A percentile compares a stretch with the other conserved stretches of the same genome.
Conservation (phyloP, 2,113 vertebrate genomes). For the Heteronetta atricapilla region DNA sequence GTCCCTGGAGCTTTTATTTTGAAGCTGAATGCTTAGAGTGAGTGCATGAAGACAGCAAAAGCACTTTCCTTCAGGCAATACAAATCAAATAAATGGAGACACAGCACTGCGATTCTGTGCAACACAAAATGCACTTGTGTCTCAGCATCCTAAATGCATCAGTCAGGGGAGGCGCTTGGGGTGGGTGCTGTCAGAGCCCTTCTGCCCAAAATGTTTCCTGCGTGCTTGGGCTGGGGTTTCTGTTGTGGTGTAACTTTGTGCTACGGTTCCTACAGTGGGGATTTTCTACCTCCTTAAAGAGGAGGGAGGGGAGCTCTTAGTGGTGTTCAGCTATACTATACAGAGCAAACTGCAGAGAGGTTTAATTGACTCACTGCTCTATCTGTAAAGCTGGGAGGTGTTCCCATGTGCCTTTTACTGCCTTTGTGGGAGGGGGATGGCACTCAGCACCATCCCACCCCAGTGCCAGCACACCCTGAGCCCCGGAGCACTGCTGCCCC, state of each 20-base stretch:
- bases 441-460: not conserved
- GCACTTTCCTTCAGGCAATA: conserved; percentile 48
- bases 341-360: not conserved
- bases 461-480: not conserved
- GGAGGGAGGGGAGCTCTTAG: not conserved
- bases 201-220: accelerated
- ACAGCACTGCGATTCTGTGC: not conserved
- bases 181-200: not conserved
- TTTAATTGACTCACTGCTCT: not conserved
- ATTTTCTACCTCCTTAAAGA: not conserved
- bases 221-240: accelerated
- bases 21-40: conserved; percentile 58
- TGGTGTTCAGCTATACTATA: not conserved
- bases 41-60: conserved; percentile 55
- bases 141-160: accelerated
- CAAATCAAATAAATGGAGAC: conserved; percentile 62
- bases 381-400: not conserved
- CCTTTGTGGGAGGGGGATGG: not conserved
- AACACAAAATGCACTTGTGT: not conserved
- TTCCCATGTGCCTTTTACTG: not conserved
- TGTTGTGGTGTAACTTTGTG: not conserved
- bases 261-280: not conserved
- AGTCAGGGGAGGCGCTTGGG: not conserved
- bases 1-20: conserved; percentile 61
- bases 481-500: not conserved